Evolutionary conservation across 2,113 vertebrate species (phyloP), one percentile per base, ranked within the genome.

Genomic region (Chaetops frenatus): DNA sequence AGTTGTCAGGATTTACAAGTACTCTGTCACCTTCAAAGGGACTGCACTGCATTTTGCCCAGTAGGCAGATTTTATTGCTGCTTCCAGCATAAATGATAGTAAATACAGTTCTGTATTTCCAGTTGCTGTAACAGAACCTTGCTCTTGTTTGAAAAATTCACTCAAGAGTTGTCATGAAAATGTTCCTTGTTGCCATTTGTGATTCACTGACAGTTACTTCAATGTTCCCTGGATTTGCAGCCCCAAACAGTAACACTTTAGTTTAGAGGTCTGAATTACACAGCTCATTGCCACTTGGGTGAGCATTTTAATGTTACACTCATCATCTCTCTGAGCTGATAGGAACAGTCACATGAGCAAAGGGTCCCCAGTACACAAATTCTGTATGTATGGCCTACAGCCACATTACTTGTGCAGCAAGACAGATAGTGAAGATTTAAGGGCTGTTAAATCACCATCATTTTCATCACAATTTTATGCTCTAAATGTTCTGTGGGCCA

Each of bases 81-180:
- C 74, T 96, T 93, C 71, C 87, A 96, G 85, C 81, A 86, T 40
- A 90, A 90, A 90, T 8, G 15, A 36, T 90, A 88, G 91, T 90
- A 95, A 86, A 84, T 64, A 86, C 76, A 88, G 28, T 69, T 88
- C 33, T 93, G 22, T 81, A 54, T 88, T 95, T 91, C 83, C 51
- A 71, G 64, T 73, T 77, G 18, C 54, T 86, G 33, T 93, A 69
- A 65, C 50, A 88, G 79, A 86, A 58, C 45, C 35, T 86, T 29
- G 11, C 23, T 81, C 33, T 74, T 35, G 28, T 80, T 82, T 70
- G 90, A 77, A 95, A 92, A 93, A 92, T 42, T 89, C 86, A 50
- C 33, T 83, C 23, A 54, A 45, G 60, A 27, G 18, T 35, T 83
- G 57, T 73, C 82, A 92, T 40, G 58, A 93, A 90, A 94, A 88